Conservation (phyloP, 1,140 invertebrate genomes). For the Bombus polaris region DNA sequence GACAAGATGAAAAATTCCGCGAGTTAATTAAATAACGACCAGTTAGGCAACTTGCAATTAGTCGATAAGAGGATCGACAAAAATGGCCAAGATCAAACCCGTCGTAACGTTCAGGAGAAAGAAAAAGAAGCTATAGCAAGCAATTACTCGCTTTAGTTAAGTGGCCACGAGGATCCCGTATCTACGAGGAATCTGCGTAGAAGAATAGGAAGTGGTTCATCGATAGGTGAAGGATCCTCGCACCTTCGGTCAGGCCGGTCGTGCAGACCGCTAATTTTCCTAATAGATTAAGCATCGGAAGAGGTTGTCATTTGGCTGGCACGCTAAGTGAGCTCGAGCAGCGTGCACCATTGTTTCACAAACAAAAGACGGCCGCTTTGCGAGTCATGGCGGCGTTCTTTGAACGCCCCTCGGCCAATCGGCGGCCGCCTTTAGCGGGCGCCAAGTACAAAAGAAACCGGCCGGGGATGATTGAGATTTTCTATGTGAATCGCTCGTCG, state of each 20-base stretch:
- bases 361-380: conserved; percentile 75
- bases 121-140: conserved; percentile 25
- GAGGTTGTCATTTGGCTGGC: conserved; percentile 71
- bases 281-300: conserved; percentile 76
- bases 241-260: conserved; percentile 39
- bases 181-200: conserved; percentile 60
- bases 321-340: conserved; percentile 73
- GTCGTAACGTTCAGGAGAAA: not conserved
- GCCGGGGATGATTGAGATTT: conserved; percentile 77
- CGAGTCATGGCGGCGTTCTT: conserved; percentile 82
- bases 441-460: conserved; percentile 75
- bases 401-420: conserved; percentile 81
- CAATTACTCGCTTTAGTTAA: conserved; percentile 76
- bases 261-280: conserved; percentile 73
- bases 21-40: conserved; percentile 10
- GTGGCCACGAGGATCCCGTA: conserved; percentile 23
- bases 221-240: conserved; percentile 49
- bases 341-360: conserved; percentile 77
- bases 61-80: conserved; percentile 9
- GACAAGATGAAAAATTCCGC: not conserved
- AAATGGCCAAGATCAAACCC: conserved; percentile 43
- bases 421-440: conserved; percentile 73
- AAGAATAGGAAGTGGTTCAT: conserved; percentile 21
- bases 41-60: not conserved
- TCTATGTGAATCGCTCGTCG: conserved; percentile 50